Percentiles rank a stretch among this genome's conserved stretches.
Conservation (phyloP, 2,113 vertebrate species). For the Cebus imitator region DNA sequence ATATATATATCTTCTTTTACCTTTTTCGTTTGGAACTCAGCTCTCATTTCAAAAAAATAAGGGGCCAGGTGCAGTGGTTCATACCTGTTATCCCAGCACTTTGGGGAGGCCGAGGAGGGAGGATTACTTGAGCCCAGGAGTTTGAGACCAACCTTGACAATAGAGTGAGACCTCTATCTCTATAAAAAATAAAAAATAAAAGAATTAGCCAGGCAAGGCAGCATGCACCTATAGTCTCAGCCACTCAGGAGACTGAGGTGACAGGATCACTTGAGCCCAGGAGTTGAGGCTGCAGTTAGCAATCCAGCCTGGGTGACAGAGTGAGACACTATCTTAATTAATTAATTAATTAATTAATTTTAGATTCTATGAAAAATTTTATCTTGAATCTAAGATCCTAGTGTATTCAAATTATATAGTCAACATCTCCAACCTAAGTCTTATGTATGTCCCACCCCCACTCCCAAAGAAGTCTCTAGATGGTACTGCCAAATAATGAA, state of each 20-base stretch:
- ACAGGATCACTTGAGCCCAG: neutral
- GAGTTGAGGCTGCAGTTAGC: too few relatives aligned
- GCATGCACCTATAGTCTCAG: neutral
- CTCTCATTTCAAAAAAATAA: neutral
- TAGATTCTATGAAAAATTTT: neutral
- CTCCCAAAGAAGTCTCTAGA: neutral
- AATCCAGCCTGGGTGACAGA: too few relatives aligned
- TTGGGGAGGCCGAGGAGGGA: neutral
- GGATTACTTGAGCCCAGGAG: neutral
- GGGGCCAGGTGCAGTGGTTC: neutral
- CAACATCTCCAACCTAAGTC: neutral
- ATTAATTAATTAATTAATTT: neutral
- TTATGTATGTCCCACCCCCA: neutral
- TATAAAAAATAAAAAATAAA: neutral
- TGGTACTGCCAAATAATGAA: neutral
- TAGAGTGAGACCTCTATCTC: neutral
- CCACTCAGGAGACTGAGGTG: neutral
- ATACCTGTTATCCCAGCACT: neutral
- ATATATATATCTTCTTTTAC: neutral
- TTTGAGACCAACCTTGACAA: neutral
- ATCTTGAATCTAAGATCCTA: neutral
- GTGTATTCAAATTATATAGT: neutral
- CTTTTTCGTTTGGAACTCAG: neutral
- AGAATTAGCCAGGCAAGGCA: neutral
- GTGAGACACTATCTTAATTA: too few relatives aligned